Evolutionary conservation across 2,797 vertebrate genomes (phyloP).

Genomic region (Xerus rutilus): DNA sequence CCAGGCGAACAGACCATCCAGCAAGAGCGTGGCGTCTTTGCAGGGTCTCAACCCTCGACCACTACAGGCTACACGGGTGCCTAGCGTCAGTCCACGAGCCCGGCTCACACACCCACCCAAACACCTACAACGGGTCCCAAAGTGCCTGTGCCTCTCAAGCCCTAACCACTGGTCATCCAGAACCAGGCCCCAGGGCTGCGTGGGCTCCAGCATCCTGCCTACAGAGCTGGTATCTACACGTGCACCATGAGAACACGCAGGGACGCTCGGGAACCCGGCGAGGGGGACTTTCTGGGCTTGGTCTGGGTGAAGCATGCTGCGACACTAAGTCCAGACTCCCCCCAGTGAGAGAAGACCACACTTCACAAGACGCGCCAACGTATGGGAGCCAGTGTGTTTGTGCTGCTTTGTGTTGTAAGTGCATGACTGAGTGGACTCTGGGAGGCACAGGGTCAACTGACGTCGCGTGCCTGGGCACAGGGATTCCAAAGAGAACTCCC

Average conservation of each 20-base stretch:
- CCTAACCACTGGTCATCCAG: background rate
- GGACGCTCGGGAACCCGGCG: accelerated
- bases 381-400: background rate
- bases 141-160: accelerated
- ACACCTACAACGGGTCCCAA: accelerated
- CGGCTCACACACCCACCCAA: accelerated
- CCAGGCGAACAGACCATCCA: accelerated
- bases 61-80: background rate
- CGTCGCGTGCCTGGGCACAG: conserved; percentile 54
- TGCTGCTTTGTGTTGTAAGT: conserved; percentile 53
- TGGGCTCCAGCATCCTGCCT: accelerated
- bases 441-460: conserved; percentile 59
- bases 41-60: background rate
- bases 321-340: background rate
- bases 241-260: background rate
- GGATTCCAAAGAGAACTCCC: conserved; percentile 54
- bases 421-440: background rate
- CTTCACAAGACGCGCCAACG: background rate
- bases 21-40: accelerated
- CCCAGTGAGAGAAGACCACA: background rate
- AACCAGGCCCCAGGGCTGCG: background rate
- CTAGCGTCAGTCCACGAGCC: accelerated
- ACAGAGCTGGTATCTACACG: accelerated
- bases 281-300: background rate
- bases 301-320: background rate